These are phyloP conservation scores for Epinotia ramella DNA, from an alignment of 2,888 invertebrate species.

Conservation along the genomic window DNA sequence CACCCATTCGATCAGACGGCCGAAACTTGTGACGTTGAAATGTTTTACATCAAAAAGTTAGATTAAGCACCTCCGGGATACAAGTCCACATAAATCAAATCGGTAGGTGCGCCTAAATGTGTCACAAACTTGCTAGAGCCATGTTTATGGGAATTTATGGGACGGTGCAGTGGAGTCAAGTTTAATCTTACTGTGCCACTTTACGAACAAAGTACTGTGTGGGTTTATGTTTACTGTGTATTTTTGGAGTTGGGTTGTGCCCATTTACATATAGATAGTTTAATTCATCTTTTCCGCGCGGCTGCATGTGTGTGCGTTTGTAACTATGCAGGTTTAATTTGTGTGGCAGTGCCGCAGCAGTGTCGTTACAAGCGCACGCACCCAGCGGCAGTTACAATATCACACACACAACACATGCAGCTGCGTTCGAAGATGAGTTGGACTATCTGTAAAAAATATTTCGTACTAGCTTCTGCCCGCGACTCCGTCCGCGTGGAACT, in stretches of 20 bases:
- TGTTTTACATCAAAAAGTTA: constrained; percentile 46
- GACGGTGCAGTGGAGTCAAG: neutral
- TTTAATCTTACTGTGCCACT: constrained; percentile 22
- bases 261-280: neutral
- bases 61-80: constrained; percentile 41
- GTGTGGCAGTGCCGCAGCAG: too few relatives aligned
- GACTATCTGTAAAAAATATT: too few relatives aligned
- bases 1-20: constrained; percentile 25
- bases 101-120: constrained; percentile 38
- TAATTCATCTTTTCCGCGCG: neutral
- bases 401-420: too few relatives aligned
- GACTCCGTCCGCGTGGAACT: too few relatives aligned
- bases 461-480: too few relatives aligned
- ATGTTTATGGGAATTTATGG: constrained; percentile 41
- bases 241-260: neutral
- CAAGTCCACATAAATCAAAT: constrained; percentile 42
- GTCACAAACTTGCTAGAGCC: constrained; percentile 39
- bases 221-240: neutral
- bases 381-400: too few relatives aligned
- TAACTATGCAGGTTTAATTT: too few relatives aligned
- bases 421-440: too few relatives aligned
- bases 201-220: constrained; percentile 16
- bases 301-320: neutral
- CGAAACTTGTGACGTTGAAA: constrained; percentile 44
- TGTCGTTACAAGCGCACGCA: too few relatives aligned